Base-by-base conservation (phyloP, 2,797 vertebrate species). In the Acanthornis magna region DNA sequence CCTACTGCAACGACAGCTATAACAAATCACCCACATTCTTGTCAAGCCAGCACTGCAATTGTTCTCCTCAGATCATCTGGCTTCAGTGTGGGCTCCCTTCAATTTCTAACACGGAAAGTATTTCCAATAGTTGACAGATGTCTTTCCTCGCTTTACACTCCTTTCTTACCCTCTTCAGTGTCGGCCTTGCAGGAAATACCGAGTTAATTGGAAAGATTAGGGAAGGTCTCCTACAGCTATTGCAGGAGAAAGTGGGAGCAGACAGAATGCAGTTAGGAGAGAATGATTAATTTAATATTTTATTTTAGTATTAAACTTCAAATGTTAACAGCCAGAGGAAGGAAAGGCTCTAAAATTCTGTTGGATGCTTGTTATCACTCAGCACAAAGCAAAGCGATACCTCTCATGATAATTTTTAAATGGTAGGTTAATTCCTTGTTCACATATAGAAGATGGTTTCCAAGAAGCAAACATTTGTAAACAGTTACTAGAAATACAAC, bases 111-210 rank as follows among this genome's bases (percentile, higher is more conserved):
- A 53, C 0, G 18, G 91, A 96, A 96, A 96, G 82, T 95, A 96
- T 95, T 96, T 91, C 92, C 95, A 96, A 96, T 97, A 93, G 96
- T 91, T 97, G 96, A 94, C 96, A 97, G 96, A 96, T 96, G 96
- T 96, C 96, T 96, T 96, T 95, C 93, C 94, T 95, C 92, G 54
- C 94, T 92, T 92, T 94, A 30, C 91, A 74, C 95, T 94, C 96
- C 88, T 93, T 92, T 30, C 91, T 94, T 95, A 85, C 80, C 71
- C 94, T 94, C 89, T 95, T 80, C 95, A 47, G 89, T n/a, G 79
- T 89, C 27, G 88, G 94, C 86, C 79, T 90, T 57, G 73, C 95
- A 96, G 96, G 96, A 97, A 97, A 97, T 97, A 82, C 95, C 89
- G 7, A 95, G 73, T 95, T 97, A 97, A 97, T 97, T 96, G 93